A percentile compares a stretch with the other conserved stretches of the same genome.
phyloP scores from a whole-genome alignment of 2,888 invertebrate genomes.

The Melangyna quadrimaculata region DNA sequence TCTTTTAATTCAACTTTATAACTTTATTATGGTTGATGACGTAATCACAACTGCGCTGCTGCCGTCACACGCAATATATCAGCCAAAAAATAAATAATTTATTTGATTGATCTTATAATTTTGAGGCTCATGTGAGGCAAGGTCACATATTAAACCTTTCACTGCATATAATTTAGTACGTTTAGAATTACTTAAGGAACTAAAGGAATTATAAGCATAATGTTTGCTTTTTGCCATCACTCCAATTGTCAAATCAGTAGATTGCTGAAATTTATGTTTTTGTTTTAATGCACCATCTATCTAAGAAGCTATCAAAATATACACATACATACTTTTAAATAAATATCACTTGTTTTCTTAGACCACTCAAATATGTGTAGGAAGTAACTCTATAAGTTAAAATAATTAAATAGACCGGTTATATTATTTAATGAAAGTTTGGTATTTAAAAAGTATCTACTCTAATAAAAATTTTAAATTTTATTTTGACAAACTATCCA shows the following conservation, averaged over 20 bases:
- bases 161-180: not conserved
- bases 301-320: not conserved
- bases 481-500: not conserved
- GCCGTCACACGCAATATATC: slow-evolving; percentile 54
- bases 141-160: slow-evolving; percentile 41
- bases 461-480: not conserved
- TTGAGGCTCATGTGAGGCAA: slow-evolving; percentile 45
- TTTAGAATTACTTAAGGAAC: not conserved
- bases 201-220: not conserved
- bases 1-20: slow-evolving; percentile 11
- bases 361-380: not conserved
- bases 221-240: no score
- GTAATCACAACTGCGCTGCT: slow-evolving; percentile 14
- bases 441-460: not conserved
- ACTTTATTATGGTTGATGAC: slow-evolving; percentile 20
- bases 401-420: not conserved
- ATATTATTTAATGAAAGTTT: not conserved
- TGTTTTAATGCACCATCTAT: no score
- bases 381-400: not conserved
- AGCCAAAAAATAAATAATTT: slow-evolving; percentile 33
- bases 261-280: not conserved
- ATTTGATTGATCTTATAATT: slow-evolving; percentile 56
- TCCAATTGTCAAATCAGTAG: not conserved
- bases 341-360: not conserved
- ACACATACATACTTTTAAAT: not conserved